phyloP scores from a whole-genome alignment of 2,113 vertebrate genomes.

The Phylloscopus trochilus region DNA sequence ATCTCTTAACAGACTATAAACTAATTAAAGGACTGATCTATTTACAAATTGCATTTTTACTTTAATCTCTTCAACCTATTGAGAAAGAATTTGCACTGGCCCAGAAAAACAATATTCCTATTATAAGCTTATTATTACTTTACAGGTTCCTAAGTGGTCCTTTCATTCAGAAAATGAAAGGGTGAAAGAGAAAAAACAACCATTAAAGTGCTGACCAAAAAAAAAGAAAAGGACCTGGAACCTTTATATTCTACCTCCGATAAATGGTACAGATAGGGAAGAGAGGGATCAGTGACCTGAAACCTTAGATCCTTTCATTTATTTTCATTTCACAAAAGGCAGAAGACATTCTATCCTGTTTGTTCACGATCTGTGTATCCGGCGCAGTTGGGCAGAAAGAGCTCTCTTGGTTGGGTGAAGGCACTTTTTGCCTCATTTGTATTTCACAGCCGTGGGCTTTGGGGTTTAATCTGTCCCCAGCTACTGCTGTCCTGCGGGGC shows the following conservation, averaged over 20 bases:
- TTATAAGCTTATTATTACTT: constrained; percentile 59
- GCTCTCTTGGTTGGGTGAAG: constrained; percentile 33
- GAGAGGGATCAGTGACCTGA: constrained; percentile 66
- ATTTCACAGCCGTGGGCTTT: constrained; percentile 42
- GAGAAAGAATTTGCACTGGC: constrained; percentile 8
- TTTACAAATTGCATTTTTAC: constrained; percentile 57
- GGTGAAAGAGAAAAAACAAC: constrained; percentile 46
- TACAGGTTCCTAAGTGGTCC: constrained; percentile 47
- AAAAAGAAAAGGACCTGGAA: constrained; percentile 39
- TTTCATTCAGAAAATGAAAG: constrained; percentile 64
- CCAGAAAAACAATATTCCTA: constrained; percentile 47
- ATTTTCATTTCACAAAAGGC: constrained; percentile 71
- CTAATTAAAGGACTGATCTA: constrained; percentile 51
- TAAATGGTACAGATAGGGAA: constrained; percentile 70
- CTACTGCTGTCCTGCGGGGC: not conserved
- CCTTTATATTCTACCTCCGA: constrained; percentile 63
- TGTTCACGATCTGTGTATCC: constrained; percentile 63
- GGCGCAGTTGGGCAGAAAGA: constrained; percentile 29
- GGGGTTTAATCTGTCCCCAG: not conserved
- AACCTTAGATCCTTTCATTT: constrained; percentile 71
- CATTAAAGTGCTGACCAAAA: constrained; percentile 34
- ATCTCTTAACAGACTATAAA: constrained; percentile 56
- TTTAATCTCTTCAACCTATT: constrained; percentile 47
- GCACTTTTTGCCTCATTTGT: constrained; percentile 56
- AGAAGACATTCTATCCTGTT: constrained; percentile 71